Base-by-base conservation (phyloP, 2,888 invertebrate genomes). In the Aphodius granarius region DNA sequence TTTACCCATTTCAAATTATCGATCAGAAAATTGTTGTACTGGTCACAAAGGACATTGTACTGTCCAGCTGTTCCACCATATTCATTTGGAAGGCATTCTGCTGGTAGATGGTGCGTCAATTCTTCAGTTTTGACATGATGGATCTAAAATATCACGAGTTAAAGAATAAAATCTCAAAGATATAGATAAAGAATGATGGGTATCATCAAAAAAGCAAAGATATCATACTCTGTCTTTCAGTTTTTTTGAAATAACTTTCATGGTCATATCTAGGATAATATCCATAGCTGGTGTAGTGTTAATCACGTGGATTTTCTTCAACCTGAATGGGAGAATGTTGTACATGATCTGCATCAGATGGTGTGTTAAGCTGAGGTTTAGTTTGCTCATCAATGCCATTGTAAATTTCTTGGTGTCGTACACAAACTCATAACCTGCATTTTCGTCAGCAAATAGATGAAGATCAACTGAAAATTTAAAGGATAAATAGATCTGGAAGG, bases 111-210 rank as follows among this genome's bases (percentile, higher is more conserved):
- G 15, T 17, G 16, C 3, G 15, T 13, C 22, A 70, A 21, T 6
- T 70, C 71, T 3, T 16, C 43, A 80, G 80, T 82, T 66, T 66
- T 66, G 20, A 66, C 18, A 15, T 65, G n/a, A 17, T 65, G n/a
- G 16, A 65, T 65, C n/a, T n/a, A n/a, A n/a, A n/a, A n/a, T n/a
- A n/a, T n/a, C n/a, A n/a, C n/a, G n/a, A n/a, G n/a, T n/a, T n/a
- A n/a, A n/a, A n/a, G n/a, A n/a, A n/a, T n/a, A n/a, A n/a, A n/a
- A n/a, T n/a, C n/a, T n/a, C n/a, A n/a, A n/a, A n/a, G n/a, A n/a
- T n/a, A n/a, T n/a, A n/a, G n/a, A n/a, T n/a, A n/a, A n/a, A n/a
- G n/a, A n/a, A n/a, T n/a, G n/a, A n/a, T n/a, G n/a, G n/a, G n/a
- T n/a, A n/a, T n/a, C n/a, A n/a, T n/a, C n/a, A n/a, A n/a, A n/a